A percentile compares a stretch with the other conserved stretches of the same genome.
phyloP scores from a whole-genome alignment of 2,113 vertebrate species.

The Otus sunia region DNA sequence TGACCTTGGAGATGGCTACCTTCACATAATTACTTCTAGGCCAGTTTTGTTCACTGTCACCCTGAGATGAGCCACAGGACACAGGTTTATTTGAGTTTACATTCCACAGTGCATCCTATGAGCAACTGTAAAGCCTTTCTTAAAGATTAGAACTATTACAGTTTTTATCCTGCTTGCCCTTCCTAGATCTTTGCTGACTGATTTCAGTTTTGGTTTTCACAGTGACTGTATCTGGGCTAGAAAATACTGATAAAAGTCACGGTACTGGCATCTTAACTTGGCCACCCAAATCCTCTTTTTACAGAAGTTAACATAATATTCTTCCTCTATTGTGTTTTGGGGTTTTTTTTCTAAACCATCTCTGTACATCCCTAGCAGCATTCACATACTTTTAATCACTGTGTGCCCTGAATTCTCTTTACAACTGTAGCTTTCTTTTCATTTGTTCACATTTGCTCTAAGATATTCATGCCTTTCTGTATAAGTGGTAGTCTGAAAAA shows the following conservation, averaged over 20 bases:
- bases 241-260: background rate
- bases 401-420: background rate
- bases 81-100: background rate
- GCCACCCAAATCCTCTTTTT: background rate
- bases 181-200: background rate
- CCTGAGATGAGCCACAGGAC: background rate
- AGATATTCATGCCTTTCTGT: background rate
- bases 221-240: background rate
- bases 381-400: background rate
- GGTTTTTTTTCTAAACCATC: background rate
- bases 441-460: background rate
- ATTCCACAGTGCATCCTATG: background rate
- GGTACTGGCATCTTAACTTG: background rate
- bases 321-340: background rate
- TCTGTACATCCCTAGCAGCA: background rate
- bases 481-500: background rate
- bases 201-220: background rate
- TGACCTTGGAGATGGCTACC: background rate
- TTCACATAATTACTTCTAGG: background rate
- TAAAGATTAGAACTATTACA: background rate
- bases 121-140: background rate
- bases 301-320: background rate
- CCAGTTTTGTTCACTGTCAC: background rate
- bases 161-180: background rate
- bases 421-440: background rate